Base-by-base conservation (phyloP, 1,140 invertebrate species). In the Ladona fulva region DNA sequence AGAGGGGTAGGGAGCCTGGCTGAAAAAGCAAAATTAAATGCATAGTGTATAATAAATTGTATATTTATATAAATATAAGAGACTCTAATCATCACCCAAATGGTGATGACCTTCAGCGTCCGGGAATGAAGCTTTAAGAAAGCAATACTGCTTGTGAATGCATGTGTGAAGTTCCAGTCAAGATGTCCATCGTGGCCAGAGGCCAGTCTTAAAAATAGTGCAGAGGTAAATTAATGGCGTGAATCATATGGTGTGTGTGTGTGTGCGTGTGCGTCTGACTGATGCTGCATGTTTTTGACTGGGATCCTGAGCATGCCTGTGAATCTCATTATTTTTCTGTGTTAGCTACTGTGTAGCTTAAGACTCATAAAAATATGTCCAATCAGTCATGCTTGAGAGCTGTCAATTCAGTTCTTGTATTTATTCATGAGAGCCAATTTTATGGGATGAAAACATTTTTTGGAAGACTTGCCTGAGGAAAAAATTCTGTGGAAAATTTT, bases 301-400 rank as follows among this genome's bases (percentile, higher is more conserved):
- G n/a, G 52, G 52, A 66, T 19, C 52, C 52, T 22, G n/a, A 66
- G 52, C 52, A 66, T 66, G 52, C 52, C 52, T 66, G 52, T 66
- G n/a, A 66, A 66, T 19, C n/a, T 66, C 52, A 66, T 66, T 66
- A 66, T 66, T 66, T 66, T 66, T 66, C 52, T 66, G 52, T 66
- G 52, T 22, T 66, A 66, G 52, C 52, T 66, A 66, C 52, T 66
- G 52, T 66, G 52, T 66, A 66, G 52, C 52, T 66, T 66, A 66
- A 66, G 52, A 66, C 52, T 19, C 14, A 66, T 37, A 66, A 66
- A 22, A 66, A 66, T 19, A 66, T 66, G 52, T 66, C 52, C n/a
- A 66, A 66, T 66, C 52, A 66, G 52, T 66, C 52, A 66, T 66
- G 52, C 52, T 66, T 66, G 52, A 66, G 52, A 66, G n/a, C 16